Evolutionary conservation across 2,888 invertebrate genomes (phyloP), one percentile per base, ranked within the genome.

Genomic region (Globia sparganii): DNA sequence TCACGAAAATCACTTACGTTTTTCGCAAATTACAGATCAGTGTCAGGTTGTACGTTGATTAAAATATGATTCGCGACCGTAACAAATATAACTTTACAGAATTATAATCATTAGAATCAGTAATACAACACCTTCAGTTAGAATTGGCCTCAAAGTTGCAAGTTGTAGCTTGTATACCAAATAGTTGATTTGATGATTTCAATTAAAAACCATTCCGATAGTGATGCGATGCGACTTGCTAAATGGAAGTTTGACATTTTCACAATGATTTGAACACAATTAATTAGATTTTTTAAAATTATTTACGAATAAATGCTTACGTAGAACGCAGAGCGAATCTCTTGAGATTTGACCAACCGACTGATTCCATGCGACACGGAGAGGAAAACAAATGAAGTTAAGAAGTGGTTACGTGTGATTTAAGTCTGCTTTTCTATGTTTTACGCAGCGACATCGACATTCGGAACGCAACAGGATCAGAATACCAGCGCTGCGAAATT

Each of bases 261-360:
- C 25, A 75, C 25, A 58, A 43, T 18, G 37, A 49, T 49, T 53
- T 40, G 49, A 75, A 75, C 61, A 75, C 76, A 75, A 8, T 8
- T 1, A 75, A 43, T 77, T 56, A 25, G 25, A 64, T 61, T 0
- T 34, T n/a, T 59, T 68, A 3, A 3, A 2, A 53, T 31, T 34
- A 34, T 34, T 34, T 34, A 68, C 34, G 18, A 59, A 31, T 46
- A 49, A 31, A n/a, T 56, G 53, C 11, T 49, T n/a, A 18, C 34
- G 18, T 34, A n/a, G n/a, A 68, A 21, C 8, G 31, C 56, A 31
- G 18, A 31, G 11, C 18, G 1, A 28, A 46, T 58, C 21, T 73
- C 40, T 46, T 11, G 59, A 61, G 25, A 4, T 53, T 71, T 37
- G 9, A 25, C 13, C 40, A 56, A 43, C 8, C 5, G 8, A 21